These are phyloP conservation scores for Myripristis murdjan DNA, from an alignment of 2,797 vertebrate genomes.

Conservation along the genomic window DNA sequence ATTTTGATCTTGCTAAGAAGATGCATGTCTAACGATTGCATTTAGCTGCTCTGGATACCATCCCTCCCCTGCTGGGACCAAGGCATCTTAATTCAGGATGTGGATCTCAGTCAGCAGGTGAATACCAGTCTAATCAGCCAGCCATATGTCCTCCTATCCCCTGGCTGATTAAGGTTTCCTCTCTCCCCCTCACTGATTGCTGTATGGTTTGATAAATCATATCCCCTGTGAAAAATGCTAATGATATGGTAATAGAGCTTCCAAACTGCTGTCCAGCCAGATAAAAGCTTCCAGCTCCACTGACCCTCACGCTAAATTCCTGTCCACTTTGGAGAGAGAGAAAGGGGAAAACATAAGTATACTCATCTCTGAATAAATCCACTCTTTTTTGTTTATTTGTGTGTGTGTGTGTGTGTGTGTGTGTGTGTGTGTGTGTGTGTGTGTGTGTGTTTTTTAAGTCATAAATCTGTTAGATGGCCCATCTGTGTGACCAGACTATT, in stretches of 20 bases:
- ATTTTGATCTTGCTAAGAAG: constrained; percentile 53
- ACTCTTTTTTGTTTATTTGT: not conserved
- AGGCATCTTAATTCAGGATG: constrained; percentile 75
- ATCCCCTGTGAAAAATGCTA: constrained; percentile 73
- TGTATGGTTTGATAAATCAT: constrained; percentile 75
- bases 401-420: not conserved
- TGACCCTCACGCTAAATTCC: constrained; percentile 37
- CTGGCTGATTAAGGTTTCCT: constrained; percentile 66
- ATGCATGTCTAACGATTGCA: constrained; percentile 41
- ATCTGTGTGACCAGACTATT: constrained; percentile 76
- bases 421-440: not conserved
- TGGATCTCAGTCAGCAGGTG: constrained; percentile 79
- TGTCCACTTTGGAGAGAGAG: constrained; percentile 3
- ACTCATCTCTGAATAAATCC: constrained; percentile 33
- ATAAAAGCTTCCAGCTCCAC: constrained; percentile 49
- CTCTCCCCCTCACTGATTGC: constrained; percentile 65
- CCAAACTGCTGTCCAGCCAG: constrained; percentile 57
- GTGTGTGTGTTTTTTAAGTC: constrained; percentile 18
- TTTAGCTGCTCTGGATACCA: constrained; percentile 49
- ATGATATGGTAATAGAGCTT: constrained; percentile 60
- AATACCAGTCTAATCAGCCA: constrained; percentile 73
- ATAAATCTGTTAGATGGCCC: constrained; percentile 72
- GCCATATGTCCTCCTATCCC: constrained; percentile 76
- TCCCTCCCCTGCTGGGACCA: constrained; percentile 59
- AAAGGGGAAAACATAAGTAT: constrained; percentile 20